Percentiles rank a stretch among this genome's conserved stretches.
These are phyloP conservation scores for Cydia pomonella DNA, from an alignment of 1,140 invertebrate genomes.

Conservation along the genomic window DNA sequence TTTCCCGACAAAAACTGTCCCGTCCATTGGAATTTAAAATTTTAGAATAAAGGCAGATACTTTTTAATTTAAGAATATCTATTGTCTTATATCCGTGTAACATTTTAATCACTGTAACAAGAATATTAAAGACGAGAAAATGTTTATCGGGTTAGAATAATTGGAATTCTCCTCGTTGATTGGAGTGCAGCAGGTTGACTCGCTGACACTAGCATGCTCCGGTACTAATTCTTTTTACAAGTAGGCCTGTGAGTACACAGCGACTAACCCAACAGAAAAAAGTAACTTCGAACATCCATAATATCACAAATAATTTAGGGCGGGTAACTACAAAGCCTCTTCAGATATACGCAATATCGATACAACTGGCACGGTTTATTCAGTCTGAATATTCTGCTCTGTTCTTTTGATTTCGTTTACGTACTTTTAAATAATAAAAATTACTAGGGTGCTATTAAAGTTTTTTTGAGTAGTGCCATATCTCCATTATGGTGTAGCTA, in stretches of 20 bases:
- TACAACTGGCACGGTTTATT: constrained; percentile 17
- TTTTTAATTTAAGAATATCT: too few species aligned
- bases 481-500: too few species aligned
- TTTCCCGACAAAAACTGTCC: background rate
- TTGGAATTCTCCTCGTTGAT: background rate
- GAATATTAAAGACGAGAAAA: background rate
- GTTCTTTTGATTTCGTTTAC: background rate
- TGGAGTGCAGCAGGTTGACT: background rate
- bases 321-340: constrained; percentile 63
- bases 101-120: constrained; percentile 26
- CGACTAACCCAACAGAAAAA: constrained; percentile 50
- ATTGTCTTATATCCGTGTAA: background rate
- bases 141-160: background rate
- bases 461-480: background rate
- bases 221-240: background rate
- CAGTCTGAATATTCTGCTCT: constrained; percentile 16
- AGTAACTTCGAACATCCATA: constrained; percentile 49
- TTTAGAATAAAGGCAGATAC: too few species aligned
- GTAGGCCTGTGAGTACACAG: constrained; percentile 18
- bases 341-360: constrained; percentile 43
- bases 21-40: constrained; percentile 11
- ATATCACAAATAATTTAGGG: constrained; percentile 78
- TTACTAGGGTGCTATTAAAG: background rate
- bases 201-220: background rate
- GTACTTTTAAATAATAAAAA: background rate